Evolutionary conservation across 2,888 invertebrate species (phyloP).

Genomic region (Brachypterus glaber): DNA sequence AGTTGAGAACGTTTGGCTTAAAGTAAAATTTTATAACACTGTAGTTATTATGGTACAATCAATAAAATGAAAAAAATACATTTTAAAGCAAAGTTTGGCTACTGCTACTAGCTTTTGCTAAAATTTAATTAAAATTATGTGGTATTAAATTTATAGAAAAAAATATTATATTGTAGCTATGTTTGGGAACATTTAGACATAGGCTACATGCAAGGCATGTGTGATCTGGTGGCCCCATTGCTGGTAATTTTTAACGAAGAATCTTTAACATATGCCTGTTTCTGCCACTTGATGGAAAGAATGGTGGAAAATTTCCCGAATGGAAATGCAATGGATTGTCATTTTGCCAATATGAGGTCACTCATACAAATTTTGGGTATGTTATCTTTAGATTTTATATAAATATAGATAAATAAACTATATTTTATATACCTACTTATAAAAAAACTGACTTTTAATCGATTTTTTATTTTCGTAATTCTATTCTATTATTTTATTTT

Average conservation of each 20-base stretch:
- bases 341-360: constrained; percentile 91
- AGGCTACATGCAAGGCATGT: constrained; percentile 98
- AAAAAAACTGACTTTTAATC: too few relatives aligned
- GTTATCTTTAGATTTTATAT: background rate
- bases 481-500: too few relatives aligned
- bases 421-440: too few relatives aligned
- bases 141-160: too few relatives aligned
- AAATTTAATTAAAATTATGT: too few relatives aligned
- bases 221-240: constrained; percentile 87
- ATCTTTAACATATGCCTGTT: constrained; percentile 82
- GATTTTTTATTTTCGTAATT: too few relatives aligned
- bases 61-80: too few relatives aligned
- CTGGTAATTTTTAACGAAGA: constrained; percentile 90
- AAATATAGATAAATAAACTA: background rate
- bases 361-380: constrained; percentile 65
- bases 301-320: constrained; percentile 89
- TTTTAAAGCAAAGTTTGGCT: background rate
- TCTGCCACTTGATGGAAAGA: constrained; percentile 81
- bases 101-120: too few relatives aligned
- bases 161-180: constrained; percentile 57
- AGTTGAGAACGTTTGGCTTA: too few relatives aligned
- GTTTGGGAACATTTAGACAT: constrained; percentile 92
- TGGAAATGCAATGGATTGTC: constrained; percentile 90
- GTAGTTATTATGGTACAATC: too few relatives aligned
- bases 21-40: too few relatives aligned